Percentiles rank a stretch among this genome's conserved stretches.
Conservation (phyloP, 2,113 vertebrate species). For the Calidris pugnax region DNA sequence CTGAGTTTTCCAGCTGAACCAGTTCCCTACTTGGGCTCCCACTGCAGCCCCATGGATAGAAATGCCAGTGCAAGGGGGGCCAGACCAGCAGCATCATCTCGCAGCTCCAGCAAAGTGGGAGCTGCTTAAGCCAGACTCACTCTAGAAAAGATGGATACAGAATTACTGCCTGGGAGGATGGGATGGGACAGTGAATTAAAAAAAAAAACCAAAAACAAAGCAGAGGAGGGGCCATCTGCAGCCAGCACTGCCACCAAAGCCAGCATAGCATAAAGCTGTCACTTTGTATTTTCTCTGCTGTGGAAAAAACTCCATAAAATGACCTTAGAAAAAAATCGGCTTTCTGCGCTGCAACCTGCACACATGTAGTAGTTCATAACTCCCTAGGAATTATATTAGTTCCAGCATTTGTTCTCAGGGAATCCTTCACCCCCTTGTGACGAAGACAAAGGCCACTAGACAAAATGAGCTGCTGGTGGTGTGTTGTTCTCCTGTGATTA, state of each 20-base stretch:
- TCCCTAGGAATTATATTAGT: not conserved
- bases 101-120: not conserved
- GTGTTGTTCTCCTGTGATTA: not conserved
- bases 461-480: not conserved
- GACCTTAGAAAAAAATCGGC: not conserved
- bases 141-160: not conserved
- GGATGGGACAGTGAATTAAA: not conserved
- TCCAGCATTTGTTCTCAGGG: not conserved
- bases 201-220: not conserved
- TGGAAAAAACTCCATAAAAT: not conserved
- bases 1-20: not conserved
- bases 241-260: not conserved
- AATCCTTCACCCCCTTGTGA: not conserved
- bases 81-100: not conserved
- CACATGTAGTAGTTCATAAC: not conserved
- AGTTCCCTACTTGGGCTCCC: not conserved
- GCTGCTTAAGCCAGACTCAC: not conserved
- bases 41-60: not conserved
- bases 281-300: not conserved
- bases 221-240: not conserved
- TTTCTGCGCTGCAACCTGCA: not conserved
- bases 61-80: rapidly evolving
- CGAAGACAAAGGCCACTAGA: not conserved
- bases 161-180: not conserved
- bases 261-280: not conserved